Conservation (phyloP, 2,888 invertebrate genomes). For the Urechis unicinctus region DNA sequence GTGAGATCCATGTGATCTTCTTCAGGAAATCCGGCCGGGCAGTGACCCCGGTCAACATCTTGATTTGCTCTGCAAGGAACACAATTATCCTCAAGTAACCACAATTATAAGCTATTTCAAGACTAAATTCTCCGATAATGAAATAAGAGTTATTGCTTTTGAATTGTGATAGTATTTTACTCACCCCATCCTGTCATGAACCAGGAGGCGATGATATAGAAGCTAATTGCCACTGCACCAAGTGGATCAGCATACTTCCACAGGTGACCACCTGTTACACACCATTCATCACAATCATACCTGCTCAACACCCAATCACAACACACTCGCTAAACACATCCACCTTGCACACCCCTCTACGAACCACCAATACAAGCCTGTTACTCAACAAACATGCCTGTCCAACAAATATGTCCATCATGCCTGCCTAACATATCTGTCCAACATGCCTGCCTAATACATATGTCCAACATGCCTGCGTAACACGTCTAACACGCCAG, state of each 20-base stretch:
- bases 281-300: background rate
- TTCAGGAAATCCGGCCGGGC: slow-evolving; percentile 46
- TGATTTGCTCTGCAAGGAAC: slow-evolving; percentile 39
- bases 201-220: slow-evolving; percentile 53
- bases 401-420: too few species aligned
- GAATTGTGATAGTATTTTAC: too few species aligned
- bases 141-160: too few species aligned
- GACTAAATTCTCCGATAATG: too few species aligned
- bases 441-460: too few species aligned
- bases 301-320: background rate
- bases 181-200: slow-evolving; percentile 50
- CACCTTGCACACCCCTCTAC: background rate
- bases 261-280: slow-evolving; percentile 5
- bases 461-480: too few species aligned
- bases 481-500: too few species aligned
- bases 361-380: too few species aligned
- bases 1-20: slow-evolving; percentile 45
- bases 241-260: slow-evolving; percentile 52
- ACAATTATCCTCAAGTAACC: background rate
- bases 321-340: background rate
- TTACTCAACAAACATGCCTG: background rate
- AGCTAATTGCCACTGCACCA: slow-evolving; percentile 52
- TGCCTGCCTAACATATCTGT: too few species aligned
- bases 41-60: slow-evolving; percentile 42
- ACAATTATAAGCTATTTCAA: background rate